Evolutionary conservation across 2,888 invertebrate species (phyloP).

Genomic region (Synergus laeviventris): DNA sequence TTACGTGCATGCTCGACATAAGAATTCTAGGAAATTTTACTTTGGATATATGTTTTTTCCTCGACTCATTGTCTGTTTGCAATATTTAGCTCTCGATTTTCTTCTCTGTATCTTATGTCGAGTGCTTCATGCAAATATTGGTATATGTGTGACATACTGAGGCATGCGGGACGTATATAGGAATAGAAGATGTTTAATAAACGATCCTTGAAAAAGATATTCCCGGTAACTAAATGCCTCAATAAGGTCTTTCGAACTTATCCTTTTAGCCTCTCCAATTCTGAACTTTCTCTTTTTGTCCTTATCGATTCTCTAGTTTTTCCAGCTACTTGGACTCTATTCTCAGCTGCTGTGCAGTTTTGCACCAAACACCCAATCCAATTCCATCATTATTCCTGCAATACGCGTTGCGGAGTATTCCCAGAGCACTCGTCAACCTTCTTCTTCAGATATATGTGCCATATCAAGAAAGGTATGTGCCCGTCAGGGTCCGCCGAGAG

Average conservation of each 20-base stretch:
- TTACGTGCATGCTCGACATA: conserved; percentile 27
- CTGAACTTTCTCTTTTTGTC: conserved; percentile 3
- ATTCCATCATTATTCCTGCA: conserved; percentile 52
- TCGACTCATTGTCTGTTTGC: conserved; percentile 4
- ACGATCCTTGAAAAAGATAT: too few relatives aligned
- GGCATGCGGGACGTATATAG: too few relatives aligned
- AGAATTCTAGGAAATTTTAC: conserved; percentile 26
- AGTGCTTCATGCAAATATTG: neutral
- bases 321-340: neutral
- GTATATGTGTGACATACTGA: too few relatives aligned
- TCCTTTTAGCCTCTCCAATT: neutral
- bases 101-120: neutral
- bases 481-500: conserved; percentile 63
- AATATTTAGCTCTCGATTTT: conserved; percentile 20
- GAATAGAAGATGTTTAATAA: too few relatives aligned
- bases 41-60: conserved; percentile 28
- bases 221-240: too few relatives aligned
- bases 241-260: neutral
- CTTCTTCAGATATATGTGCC: conserved; percentile 57
- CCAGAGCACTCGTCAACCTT: conserved; percentile 56
- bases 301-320: conserved; percentile 41
- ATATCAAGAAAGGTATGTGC: conserved; percentile 67
- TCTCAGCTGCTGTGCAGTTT: conserved; percentile 30
- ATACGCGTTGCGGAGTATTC: conserved; percentile 57
- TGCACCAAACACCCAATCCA: conserved; percentile 43